phyloP scores from a whole-genome alignment of 2,888 invertebrate genomes.

The Alloplasta piceator region DNA sequence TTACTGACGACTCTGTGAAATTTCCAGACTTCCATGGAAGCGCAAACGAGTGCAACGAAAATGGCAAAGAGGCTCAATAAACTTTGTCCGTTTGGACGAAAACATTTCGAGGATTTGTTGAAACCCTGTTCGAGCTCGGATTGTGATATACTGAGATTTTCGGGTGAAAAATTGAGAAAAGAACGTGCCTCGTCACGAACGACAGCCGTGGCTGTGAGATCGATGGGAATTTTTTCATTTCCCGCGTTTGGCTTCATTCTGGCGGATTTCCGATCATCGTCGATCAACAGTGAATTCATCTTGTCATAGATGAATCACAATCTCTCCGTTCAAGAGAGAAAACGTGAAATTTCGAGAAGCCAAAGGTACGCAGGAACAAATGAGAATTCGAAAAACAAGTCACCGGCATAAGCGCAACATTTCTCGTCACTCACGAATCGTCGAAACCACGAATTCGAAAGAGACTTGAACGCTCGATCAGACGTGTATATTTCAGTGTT shows the following conservation, averaged over 20 bases:
- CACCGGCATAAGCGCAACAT: constrained; percentile 16
- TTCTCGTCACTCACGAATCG: background rate
- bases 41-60: constrained; percentile 73
- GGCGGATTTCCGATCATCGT: constrained; percentile 65
- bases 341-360: background rate
- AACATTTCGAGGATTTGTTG: constrained; percentile 67
- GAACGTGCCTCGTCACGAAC: constrained; percentile 75
- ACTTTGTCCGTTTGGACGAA: constrained; percentile 69
- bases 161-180: constrained; percentile 79
- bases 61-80: constrained; percentile 74
- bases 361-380: constrained; percentile 1
- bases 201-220: constrained; percentile 32
- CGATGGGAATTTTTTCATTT: constrained; percentile 58
- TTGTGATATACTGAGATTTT: constrained; percentile 78
- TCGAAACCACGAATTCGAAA: background rate
- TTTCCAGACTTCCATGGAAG: constrained; percentile 77
- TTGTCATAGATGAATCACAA: constrained; percentile 49
- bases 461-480: constrained; percentile 50
- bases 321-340: constrained; percentile 3
- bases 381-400: constrained; percentile 2
- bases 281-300: constrained; percentile 74
- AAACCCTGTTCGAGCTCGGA: constrained; percentile 79
- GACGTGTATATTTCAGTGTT: background rate
- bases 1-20: constrained; percentile 74
- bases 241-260: constrained; percentile 71